Evolutionary conservation across 2,888 invertebrate genomes (phyloP).

Genomic region (Calameuta pallipes): DNA sequence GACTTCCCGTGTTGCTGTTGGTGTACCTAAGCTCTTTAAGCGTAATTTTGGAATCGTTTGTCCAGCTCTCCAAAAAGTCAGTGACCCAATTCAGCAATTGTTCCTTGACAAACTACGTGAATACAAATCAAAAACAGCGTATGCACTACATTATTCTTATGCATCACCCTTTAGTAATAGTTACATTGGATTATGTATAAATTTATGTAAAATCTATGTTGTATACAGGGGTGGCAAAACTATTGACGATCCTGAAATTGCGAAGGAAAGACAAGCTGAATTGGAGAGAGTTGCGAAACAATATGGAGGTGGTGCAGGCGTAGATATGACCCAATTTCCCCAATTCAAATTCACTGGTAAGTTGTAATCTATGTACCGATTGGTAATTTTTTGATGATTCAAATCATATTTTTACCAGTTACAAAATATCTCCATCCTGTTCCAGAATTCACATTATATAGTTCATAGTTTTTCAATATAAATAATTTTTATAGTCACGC

Average conservation of each 20-base stretch:
- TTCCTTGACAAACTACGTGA: constrained; percentile 93
- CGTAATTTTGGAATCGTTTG: constrained; percentile 81
- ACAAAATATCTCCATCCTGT: not conserved
- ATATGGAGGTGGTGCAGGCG: constrained; percentile 79
- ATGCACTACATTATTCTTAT: constrained; percentile 63
- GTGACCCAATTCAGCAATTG: constrained; percentile 93
- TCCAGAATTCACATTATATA: not conserved
- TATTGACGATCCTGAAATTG: constrained; percentile 83
- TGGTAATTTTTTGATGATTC: not conserved
- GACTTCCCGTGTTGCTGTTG: constrained; percentile 39
- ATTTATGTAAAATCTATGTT: not conserved
- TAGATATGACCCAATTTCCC: constrained; percentile 92
- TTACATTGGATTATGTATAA: not conserved
- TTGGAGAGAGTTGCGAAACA: constrained; percentile 83
- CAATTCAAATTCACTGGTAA: constrained; percentile 80
- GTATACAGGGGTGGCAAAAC: constrained; percentile 80
- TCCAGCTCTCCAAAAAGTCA: constrained; percentile 76
- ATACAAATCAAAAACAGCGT: constrained; percentile 89
- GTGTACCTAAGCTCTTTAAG: constrained; percentile 51
- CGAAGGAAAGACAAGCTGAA: constrained; percentile 81
- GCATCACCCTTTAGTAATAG: not conserved
- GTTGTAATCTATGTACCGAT: not conserved
- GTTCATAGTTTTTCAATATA: no score
- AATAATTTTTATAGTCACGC: not conserved
- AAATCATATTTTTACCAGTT: not conserved